phyloP scores from a whole-genome alignment of 2,888 invertebrate genomes.

The Drosophila borealis region DNA sequence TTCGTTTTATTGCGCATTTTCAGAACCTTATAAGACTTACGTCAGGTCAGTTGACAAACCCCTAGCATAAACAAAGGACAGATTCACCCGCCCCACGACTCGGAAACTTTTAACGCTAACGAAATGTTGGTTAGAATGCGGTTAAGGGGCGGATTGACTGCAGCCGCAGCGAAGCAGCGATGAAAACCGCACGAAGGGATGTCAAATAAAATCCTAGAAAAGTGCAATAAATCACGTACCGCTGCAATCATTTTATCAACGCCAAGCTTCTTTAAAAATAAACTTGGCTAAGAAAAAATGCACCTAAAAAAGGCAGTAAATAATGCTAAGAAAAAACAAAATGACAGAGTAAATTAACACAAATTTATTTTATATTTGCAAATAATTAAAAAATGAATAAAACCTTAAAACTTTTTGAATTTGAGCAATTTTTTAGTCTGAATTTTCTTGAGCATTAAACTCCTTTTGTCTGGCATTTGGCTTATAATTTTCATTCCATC shows the following conservation, averaged over 20 bases:
- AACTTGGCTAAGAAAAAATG: slow-evolving; percentile 2
- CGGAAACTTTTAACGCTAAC: slow-evolving; percentile 15
- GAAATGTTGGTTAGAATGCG: slow-evolving; percentile 13
- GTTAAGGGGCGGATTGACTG: slow-evolving; percentile 5
- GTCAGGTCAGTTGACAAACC: slow-evolving; percentile 37
- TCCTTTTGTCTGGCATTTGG: slow-evolving; percentile 24
- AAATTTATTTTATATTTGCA: slow-evolving; percentile 10
- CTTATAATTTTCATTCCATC: slow-evolving; percentile 37
- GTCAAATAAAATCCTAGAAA: slow-evolving; percentile 77
- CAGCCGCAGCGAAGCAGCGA: slow-evolving; percentile 21
- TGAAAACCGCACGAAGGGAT: slow-evolving; percentile 63
- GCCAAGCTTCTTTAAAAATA: slow-evolving; percentile 36
- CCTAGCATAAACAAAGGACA: slow-evolving; percentile 7
- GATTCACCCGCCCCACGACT: neutral
- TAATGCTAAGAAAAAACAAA: slow-evolving; percentile 21
- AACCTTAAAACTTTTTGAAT: slow-evolving; percentile 12
- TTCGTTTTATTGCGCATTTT: slow-evolving; percentile 31
- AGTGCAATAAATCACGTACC: slow-evolving; percentile 78
- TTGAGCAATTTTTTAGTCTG: neutral
- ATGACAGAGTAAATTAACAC: slow-evolving; percentile 18
- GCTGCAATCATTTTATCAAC: slow-evolving; percentile 61
- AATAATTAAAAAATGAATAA: slow-evolving; percentile 4
- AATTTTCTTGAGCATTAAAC: slow-evolving; percentile 29
- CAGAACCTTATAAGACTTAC: slow-evolving; percentile 16
- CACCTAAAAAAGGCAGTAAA: neutral